Evolutionary conservation across 1,140 invertebrate species (phyloP), one percentile per base, ranked within the genome.

Genomic region (Aphis craccivora): DNA sequence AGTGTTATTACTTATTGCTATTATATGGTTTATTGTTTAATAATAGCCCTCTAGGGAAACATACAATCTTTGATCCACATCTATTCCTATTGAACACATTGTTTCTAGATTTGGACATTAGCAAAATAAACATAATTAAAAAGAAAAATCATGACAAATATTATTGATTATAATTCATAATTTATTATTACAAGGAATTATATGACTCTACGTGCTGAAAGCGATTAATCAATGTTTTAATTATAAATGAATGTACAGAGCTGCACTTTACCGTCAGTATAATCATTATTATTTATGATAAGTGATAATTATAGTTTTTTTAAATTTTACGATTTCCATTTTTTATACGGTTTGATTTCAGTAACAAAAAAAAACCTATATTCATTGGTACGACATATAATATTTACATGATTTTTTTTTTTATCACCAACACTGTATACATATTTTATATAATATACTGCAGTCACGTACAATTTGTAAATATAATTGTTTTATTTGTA

Each of bases 401-500:
- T 86, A 40, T 37, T 51, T 83, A 86, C 40, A 86, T 43, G 23
- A 25, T 22, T 43, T 86, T 43, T 86, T 86, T 84, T 48, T 40
- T 76, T n/a, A 76, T 76, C 5, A n/a, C n/a, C n/a, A 14, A 35
- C n/a, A 18, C n/a, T 76, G 30, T 76, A 20, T 67, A n/a, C 23
- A n/a, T 67, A 0, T 67, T 67, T 67, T 67, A n/a, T 67, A 67
- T 11, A 67, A 30, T 67, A n/a, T 11, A 67, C 8, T 60, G 25
- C 55, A 60, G 9, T n/a, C 30, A 11, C 43, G 25, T 40, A 86
- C 83, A 40, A 45, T 86, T 86, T 43, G 9, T 43, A 43, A 86
- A 40, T 40, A 86, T 25, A 86, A 86, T 40, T 86, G 23, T 86
- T 43, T 86, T 86, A 86, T 43, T 84, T 84, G 35, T 84, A 43